Base-by-base conservation (phyloP, 2,113 vertebrate genomes). In the Lampris megalopsis region DNA sequence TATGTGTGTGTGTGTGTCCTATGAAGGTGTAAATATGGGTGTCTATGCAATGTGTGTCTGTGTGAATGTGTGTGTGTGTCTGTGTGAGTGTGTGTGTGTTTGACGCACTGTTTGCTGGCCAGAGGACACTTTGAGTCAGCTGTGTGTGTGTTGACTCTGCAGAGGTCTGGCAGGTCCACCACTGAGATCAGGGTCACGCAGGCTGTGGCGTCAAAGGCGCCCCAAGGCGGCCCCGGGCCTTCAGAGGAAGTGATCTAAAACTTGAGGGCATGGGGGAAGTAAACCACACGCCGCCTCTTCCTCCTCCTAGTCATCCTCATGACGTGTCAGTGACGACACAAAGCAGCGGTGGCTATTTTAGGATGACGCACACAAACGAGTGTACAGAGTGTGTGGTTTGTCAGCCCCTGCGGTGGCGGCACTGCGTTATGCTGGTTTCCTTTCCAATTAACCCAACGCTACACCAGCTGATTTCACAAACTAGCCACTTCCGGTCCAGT, bases 121-220 rank as follows among this genome's bases (percentile, higher is more conserved):
- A 73, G 85, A 89, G 88, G 87, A 85, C 83, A 76, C 79, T 85
- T 88, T 90, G 88, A 90, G 85, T 91, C 87, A 91, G 88, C 63
- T 76, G 69, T 68, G 83, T 68, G 83, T 83, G 70, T 86, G 82
- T 86, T 84, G 87, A 89, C 84, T 84, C 76, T 82, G 73, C 80
- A 13, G 83, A 82, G 83, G 86, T 88, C 90, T 90, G 86, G 86
- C 83, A 85, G 85, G 86, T 87, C 77, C 67, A 84, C 81, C 84
- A 79, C 78, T 78, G 82, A 88, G 86, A 88, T 78, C 83, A 42
- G 65, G 57, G 41, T 74, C 73, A 83, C 9, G 53, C 68, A 68
- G 64, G 48, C 24, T 24, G 24, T 24, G 24, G 24, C 24, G 24
- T 24, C 24, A 24, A 24, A 24, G 24, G 24, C 24, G 24, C 24